Percentiles rank a stretch among this genome's conserved stretches.
phyloP scores from a whole-genome alignment of 1,140 invertebrate species.

The Lepeophtheirus salmonis region DNA sequence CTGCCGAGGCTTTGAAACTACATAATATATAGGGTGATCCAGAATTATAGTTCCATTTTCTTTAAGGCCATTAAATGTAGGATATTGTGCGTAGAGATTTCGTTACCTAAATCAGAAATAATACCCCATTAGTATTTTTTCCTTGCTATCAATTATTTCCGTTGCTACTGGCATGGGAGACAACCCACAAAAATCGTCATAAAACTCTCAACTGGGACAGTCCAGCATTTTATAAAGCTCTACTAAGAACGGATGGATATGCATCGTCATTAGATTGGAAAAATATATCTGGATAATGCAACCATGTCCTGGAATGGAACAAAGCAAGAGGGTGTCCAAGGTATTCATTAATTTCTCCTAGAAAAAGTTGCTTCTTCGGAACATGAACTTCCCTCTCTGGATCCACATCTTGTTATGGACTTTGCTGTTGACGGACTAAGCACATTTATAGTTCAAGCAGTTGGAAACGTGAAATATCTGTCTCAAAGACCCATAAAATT shows the following conservation, averaged over 20 bases:
- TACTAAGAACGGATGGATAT: slow-evolving; percentile 65
- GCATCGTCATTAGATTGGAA: slow-evolving; percentile 36
- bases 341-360: slow-evolving; percentile 52
- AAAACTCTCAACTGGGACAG: slow-evolving; percentile 37
- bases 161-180: no score
- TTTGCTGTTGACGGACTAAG: slow-evolving; percentile 40
- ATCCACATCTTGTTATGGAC: slow-evolving; percentile 51
- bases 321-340: neutral
- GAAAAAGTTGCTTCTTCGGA: slow-evolving; percentile 44
- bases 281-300: slow-evolving; percentile 15
- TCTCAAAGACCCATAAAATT: slow-evolving; percentile 34
- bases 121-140: no score
- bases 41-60: no score
- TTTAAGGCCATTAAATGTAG: no score
- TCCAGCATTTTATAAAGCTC: slow-evolving; percentile 53
- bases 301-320: slow-evolving; percentile 16
- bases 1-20: no score
- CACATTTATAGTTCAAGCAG: slow-evolving; percentile 50
- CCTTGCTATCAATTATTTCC: no score
- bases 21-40: no score
- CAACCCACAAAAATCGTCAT: neutral
- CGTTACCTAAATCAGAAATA: no score
- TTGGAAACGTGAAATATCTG: slow-evolving; percentile 43
- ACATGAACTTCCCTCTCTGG: slow-evolving; percentile 45
- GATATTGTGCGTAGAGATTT: no score